Conservation (phyloP, 2,113 vertebrate genomes). For the Psittacula cyanocephala region DNA sequence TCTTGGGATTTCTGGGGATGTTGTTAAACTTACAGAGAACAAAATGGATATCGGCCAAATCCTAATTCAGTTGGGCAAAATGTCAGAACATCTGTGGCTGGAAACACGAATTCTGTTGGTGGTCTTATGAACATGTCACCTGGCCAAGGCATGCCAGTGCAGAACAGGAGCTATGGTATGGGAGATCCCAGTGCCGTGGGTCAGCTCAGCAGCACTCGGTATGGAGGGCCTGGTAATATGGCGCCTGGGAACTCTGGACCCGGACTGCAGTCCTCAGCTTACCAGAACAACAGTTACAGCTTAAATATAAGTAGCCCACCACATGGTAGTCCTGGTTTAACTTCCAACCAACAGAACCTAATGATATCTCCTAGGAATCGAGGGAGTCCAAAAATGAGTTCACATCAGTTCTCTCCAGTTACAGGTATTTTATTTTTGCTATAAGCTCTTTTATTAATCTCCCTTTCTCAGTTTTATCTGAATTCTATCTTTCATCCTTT, state of each 20-base stretch:
- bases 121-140: conserved; percentile 81
- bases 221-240: conserved; percentile 60
- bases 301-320: conserved; percentile 90
- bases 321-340: conserved; percentile 87
- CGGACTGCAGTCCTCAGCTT: conserved; percentile 79
- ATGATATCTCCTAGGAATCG: conserved; percentile 91
- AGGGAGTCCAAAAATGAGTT: conserved; percentile 91
- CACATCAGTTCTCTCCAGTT: conserved; percentile 91
- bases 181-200: conserved; percentile 65
- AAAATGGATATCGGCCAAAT: conserved; percentile 87
- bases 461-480: background rate
- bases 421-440: conserved; percentile 78
- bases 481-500: background rate
- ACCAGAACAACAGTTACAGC: conserved; percentile 84
- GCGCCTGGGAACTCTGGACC: conserved; percentile 60
- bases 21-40: conserved; percentile 80
- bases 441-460: background rate
- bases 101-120: conserved; percentile 76
- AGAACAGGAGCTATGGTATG: conserved; percentile 75
- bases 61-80: conserved; percentile 77
- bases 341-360: conserved; percentile 83
- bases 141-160: conserved; percentile 75
- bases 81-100: conserved; percentile 81
- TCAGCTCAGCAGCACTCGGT: conserved; percentile 72
- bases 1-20: background rate